A percentile compares a stretch with the other conserved stretches of the same genome.
Conservation (phyloP, 2,113 vertebrate genomes). For the Penelope pileata region DNA sequence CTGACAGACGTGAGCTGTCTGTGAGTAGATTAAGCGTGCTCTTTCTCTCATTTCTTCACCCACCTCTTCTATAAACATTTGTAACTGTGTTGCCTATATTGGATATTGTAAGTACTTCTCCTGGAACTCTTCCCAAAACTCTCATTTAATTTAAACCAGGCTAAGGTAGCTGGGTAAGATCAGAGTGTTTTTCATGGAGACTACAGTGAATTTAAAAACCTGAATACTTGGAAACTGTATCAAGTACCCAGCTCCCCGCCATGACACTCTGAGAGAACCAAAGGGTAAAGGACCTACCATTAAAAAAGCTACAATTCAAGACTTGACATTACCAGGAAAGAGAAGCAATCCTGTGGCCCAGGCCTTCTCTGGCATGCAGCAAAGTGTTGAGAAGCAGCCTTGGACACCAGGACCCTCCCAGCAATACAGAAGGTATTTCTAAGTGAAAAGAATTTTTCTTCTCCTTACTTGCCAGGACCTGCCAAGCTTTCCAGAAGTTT, state of each 20-base stretch:
- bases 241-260: background rate
- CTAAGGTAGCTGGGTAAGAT: conserved; percentile 9
- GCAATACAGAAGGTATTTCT: background rate
- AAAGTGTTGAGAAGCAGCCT: background rate
- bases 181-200: conserved; percentile 17
- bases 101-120: conserved; percentile 18
- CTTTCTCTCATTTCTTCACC: conserved; percentile 1
- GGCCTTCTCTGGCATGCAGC: background rate
- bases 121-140: conserved; percentile 16
- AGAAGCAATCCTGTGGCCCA: background rate
- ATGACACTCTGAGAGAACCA: background rate
- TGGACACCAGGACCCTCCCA: background rate
- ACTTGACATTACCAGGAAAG: background rate
- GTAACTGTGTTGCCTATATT: conserved; percentile 15
- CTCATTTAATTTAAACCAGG: conserved; percentile 46
- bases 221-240: background rate
- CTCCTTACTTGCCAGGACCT: background rate
- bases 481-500: background rate
- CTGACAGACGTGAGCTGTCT: conserved; percentile 1
- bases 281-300: background rate
- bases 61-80: conserved; percentile 50
- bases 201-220: background rate
- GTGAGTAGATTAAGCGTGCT: conserved; percentile 60
- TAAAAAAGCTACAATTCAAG: background rate
- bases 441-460: background rate